Base-by-base conservation (phyloP, 2,113 vertebrate genomes). In the Tetrax tetrax region DNA sequence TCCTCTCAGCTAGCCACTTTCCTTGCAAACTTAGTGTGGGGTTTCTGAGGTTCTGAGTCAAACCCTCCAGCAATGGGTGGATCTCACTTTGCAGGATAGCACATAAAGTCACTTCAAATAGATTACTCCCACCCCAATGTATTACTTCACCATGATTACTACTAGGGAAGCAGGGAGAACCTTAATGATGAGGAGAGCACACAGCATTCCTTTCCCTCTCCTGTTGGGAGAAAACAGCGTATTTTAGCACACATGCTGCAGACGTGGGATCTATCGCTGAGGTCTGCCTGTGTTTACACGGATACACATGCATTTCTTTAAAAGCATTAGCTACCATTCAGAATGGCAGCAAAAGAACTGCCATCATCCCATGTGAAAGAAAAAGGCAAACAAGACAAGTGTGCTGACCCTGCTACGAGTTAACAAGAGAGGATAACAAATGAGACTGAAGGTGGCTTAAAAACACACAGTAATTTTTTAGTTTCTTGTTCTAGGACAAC, bases 141-240 rank as follows among this genome's bases (percentile, higher is more conserved):
- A 51, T 56, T 79, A 56, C 51, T 74, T 83, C 82, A 51, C 17
- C 6, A 3, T 35, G n/a, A 74, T 61, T 70, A 63, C 50, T 28
- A 22, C 47, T 21, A 35, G 37, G 29, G 23, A 76, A 59, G 15
- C 25, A 54, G 33, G n/a, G 50, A 90, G 45, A 88, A 59, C 31
- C 12, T 37, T 50, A 53, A 21, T 0, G 10, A 37, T 53, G 51
- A 45, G 18, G 14, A 41, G 6, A 83, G 41, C 29, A 83, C 38
- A 24, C 14, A 72, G 41, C 28, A 50, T 19, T 66, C n/a, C 28
- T 14, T 60, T 45, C 35, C 37, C 61, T 64, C 45, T 69, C 7
- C 1, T 59, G 9, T 4, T 43, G 31, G 14, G 31, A 33, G 16
- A 27, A 86, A 74, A 33, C 1, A 41, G 31, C 2, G 0, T 17